phyloP scores from a whole-genome alignment of 2,113 vertebrate species.

The Plecotus auritus region DNA sequence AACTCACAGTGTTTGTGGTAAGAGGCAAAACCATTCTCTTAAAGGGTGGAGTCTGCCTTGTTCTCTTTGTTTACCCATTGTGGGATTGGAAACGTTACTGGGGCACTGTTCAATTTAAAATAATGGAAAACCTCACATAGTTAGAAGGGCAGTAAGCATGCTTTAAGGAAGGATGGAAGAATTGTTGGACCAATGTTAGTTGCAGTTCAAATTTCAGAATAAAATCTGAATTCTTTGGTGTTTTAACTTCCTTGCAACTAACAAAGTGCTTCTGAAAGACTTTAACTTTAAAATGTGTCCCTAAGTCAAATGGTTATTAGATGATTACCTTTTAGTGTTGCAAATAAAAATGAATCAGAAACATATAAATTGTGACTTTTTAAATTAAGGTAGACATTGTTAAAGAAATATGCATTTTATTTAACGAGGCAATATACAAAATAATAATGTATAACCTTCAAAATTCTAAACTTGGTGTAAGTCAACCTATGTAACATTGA shows the following conservation, averaged over 20 bases:
- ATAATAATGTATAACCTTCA: not conserved
- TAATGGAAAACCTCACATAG: conserved; percentile 43
- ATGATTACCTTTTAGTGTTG: not conserved
- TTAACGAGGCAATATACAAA: not conserved
- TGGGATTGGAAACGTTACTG: conserved; percentile 47
- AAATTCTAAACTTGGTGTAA: not conserved
- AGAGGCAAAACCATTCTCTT: conserved; percentile 18
- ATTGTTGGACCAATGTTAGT: not conserved
- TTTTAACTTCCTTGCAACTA: not conserved
- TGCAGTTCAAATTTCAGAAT: conserved; percentile 46
- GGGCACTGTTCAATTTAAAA: conserved; percentile 40
- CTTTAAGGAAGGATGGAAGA: not conserved
- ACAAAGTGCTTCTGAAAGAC: not conserved
- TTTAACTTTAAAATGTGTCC: not conserved
- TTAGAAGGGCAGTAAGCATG: not conserved
- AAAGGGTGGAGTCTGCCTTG: conserved; percentile 17
- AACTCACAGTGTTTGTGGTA: not conserved
- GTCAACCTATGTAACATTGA: not conserved
- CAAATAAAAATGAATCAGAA: conserved; percentile 13
- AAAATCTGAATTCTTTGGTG: conserved; percentile 10
- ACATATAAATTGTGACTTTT: not conserved
- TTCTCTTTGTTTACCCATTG: conserved; percentile 47
- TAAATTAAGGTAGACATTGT: not conserved
- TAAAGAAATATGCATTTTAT: not conserved
- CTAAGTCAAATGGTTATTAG: not conserved